Base-by-base conservation (phyloP, 1,140 invertebrate genomes). In the Platyscapa corneri region DNA sequence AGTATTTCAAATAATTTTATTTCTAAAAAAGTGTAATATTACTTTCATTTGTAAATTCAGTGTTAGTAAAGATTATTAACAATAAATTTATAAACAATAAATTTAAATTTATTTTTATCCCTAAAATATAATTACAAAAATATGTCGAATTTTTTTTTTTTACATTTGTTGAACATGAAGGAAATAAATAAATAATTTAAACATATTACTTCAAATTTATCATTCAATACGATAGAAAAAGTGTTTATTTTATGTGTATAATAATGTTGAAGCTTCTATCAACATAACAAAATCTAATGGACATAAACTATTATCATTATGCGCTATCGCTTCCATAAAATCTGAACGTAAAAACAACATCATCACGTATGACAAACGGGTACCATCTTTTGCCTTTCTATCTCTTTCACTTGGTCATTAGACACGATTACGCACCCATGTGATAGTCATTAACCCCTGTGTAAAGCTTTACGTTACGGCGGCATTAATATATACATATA, bases 281-380 rank as follows among this genome's bases (percentile, higher is more conserved):
- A 67, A 32, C 2, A 42, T 10, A 10, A 8, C 12, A 6, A 42
- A 53, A 34, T 42, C 16, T 72, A 67, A 72, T 81, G n/a, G 37
- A 65, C 34, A 42, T 64, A 80, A n/a, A 80, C 56, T 34, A 65
- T 80, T 46, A 42, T 80, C 32, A 80, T 65, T 18, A n/a, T 65
- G 42, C n/a, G 39, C 27, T 60, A 64, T 37, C 37, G n/a, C 18
- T 5, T 56, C 14, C 64, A 46, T 80, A 80, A 80, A 80, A 80
- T 80, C 16, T 32, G 37, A 27, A 30, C 60, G 27, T 80, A 67
- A 80, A 67, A 80, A 80, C 16, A 70, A 30, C 32, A 75, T 75
- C 72, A 2, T 79, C 77, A 79, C 56, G 20, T 64, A 79, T 79
- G 56, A 79, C 56, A 76, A 76, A 76, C 42, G 49, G 18, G 8